Percentiles rank a stretch among this genome's conserved stretches.
Evolutionary conservation across 1,140 invertebrate genomes (phyloP).

Genomic region (Scaptomyza pallida): DNA sequence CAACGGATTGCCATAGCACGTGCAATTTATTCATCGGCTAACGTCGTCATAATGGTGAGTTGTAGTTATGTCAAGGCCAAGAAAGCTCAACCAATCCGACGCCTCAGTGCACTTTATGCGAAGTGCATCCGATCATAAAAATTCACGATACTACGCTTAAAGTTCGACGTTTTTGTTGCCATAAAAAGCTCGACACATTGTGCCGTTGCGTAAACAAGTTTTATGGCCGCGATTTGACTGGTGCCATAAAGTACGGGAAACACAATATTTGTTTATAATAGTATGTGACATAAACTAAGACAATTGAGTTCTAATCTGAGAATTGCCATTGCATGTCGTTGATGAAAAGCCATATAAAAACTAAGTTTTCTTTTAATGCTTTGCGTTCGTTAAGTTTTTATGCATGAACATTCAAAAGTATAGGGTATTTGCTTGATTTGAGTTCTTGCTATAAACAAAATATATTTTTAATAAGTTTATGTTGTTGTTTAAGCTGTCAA

Average conservation of each 20-base stretch:
- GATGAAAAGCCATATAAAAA: not conserved
- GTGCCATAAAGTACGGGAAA: not conserved
- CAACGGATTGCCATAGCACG: conserved; percentile 91
- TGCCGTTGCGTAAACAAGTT: conserved; percentile 46
- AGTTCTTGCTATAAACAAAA: no score
- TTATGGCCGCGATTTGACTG: conserved; percentile 24
- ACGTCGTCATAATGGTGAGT: conserved; percentile 87
- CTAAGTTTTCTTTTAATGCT: not conserved
- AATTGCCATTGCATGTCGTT: not conserved
- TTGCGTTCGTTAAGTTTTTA: no score
- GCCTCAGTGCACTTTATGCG: conserved; percentile 37
- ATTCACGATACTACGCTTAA: conserved; percentile 17
- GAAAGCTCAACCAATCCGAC: conserved; percentile 19
- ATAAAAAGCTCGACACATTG: conserved; percentile 43
- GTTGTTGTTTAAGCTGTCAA: no score
- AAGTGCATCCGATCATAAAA: conserved; percentile 26
- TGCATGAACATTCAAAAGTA: no score
- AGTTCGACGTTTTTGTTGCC: conserved; percentile 31
- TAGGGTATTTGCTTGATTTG: no score
- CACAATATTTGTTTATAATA: not conserved
- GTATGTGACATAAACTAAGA: not conserved
- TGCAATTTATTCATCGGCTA: conserved; percentile 90
- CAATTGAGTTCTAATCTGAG: not conserved
- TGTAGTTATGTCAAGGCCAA: conserved; percentile 10
- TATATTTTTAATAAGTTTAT: no score